Evolutionary conservation across 2,797 vertebrate species (phyloP).

Genomic region (Melanotaenia boesemani): DNA sequence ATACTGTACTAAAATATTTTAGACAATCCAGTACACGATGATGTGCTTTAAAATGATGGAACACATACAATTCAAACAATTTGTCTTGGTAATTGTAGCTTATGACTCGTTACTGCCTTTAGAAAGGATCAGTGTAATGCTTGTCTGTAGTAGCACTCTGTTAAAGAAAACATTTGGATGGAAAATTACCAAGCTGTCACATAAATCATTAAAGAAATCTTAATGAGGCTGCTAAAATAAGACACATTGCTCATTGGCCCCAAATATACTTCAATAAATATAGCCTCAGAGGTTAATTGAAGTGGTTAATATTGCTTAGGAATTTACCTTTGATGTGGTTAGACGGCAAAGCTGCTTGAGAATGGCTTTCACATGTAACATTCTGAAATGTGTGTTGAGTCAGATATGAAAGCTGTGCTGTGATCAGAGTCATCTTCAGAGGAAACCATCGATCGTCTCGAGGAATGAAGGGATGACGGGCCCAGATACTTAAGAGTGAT

Average conservation of each 20-base stretch:
- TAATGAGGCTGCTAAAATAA: conserved; percentile 61
- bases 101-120: background rate
- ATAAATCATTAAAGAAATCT: conserved; percentile 51
- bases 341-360: conserved; percentile 35
- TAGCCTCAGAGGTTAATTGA: conserved; percentile 56
- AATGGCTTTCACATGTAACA: conserved; percentile 52
- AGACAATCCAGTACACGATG: background rate
- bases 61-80: background rate
- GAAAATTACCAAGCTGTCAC: conserved; percentile 37
- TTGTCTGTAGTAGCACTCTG: background rate
- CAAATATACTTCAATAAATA: conserved; percentile 53
- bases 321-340: conserved; percentile 57
- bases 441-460: conserved; percentile 76
- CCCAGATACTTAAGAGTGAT: conserved; percentile 54
- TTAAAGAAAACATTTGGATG: conserved; percentile 38
- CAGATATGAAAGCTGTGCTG: conserved; percentile 56
- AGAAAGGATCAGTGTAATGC: conserved; percentile 12
- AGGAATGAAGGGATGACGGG: conserved; percentile 64
- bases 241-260: conserved; percentile 42
- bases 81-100: conserved; percentile 13
- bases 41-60: background rate
- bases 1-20: background rate
- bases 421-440: conserved; percentile 62
- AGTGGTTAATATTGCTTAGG: conserved; percentile 40
- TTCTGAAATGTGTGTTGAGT: conserved; percentile 65